Conservation (phyloP, 1,140 invertebrate genomes). For the Plodia interpunctella region DNA sequence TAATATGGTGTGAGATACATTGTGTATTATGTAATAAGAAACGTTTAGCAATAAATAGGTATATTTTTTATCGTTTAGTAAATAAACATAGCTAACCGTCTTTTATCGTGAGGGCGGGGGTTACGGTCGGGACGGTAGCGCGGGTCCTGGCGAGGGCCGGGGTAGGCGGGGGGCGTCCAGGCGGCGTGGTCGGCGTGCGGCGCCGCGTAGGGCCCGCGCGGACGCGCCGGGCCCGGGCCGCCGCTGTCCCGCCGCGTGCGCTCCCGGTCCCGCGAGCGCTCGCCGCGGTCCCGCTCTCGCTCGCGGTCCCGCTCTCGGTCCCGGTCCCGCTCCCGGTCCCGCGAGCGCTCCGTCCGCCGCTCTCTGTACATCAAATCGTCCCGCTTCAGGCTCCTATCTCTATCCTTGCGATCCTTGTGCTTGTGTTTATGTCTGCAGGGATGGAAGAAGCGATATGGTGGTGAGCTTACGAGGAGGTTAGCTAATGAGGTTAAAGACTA, state of each 20-base stretch:
- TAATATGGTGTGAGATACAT: too few species aligned
- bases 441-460: conserved; percentile 66
- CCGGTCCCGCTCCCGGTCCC: conserved; percentile 50
- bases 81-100: conserved; percentile 39
- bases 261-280: conserved; percentile 46
- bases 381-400: conserved; percentile 64
- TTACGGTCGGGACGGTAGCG: conserved; percentile 62
- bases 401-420: conserved; percentile 70
- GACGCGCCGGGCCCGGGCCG: conserved; percentile 39
- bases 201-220: conserved; percentile 39
- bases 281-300: conserved; percentile 53
- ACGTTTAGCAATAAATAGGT: too few species aligned
- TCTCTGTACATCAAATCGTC: conserved; percentile 74
- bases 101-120: conserved; percentile 63
- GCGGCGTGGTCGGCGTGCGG: conserved; percentile 45
- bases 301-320: conserved; percentile 66
- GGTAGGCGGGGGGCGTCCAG: conserved; percentile 65
- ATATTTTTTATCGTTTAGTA: too few species aligned
- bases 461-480: conserved; percentile 37
- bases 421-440: conserved; percentile 70
- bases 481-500: conserved; percentile 16
- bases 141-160: conserved; percentile 60
- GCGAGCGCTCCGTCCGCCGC: conserved; percentile 53
- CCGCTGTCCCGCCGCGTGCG: conserved; percentile 65
- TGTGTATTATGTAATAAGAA: background rate